Percentiles rank a stretch among this genome's conserved stretches.
These are phyloP conservation scores for Biston stratarius DNA, from an alignment of 2,888 invertebrate species.

Conservation along the genomic window DNA sequence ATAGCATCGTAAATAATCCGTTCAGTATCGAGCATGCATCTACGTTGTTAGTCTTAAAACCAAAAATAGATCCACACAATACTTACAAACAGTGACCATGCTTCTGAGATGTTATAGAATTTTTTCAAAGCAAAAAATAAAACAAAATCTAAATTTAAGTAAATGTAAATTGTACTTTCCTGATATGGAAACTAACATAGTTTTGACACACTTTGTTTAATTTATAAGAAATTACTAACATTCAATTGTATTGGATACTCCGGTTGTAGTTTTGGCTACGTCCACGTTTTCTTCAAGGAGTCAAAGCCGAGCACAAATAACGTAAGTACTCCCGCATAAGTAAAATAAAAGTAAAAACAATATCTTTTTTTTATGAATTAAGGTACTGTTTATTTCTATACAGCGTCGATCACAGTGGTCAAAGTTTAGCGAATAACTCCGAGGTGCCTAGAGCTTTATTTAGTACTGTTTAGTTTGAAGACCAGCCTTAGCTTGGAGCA, in stretches of 20 bases:
- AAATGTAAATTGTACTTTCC: too few species aligned
- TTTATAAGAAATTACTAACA: too few species aligned
- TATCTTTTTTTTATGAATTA: too few species aligned
- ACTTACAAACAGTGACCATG: not conserved
- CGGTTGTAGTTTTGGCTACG: too few species aligned
- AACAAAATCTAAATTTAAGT: too few species aligned
- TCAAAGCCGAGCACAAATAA: too few species aligned
- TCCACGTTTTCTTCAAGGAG: too few species aligned
- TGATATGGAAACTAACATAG: too few species aligned
- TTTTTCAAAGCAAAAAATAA: not conserved
- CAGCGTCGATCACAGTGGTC: conserved; percentile 22
- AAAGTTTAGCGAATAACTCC: conserved; percentile 41
- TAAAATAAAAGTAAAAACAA: too few species aligned
- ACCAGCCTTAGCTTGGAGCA: conserved; percentile 6
- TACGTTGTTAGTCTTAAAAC: conserved; percentile 62
- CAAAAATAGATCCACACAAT: conserved; percentile 36
- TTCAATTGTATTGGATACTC: too few species aligned
- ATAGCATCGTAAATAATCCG: conserved; percentile 71
- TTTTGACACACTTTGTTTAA: too few species aligned
- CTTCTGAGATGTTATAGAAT: not conserved
- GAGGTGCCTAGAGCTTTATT: conserved; percentile 38
- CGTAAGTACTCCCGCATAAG: too few species aligned
- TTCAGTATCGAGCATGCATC: conserved; percentile 62
- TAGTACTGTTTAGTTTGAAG: conserved; percentile 35
- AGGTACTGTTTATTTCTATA: conserved; percentile 14